Evolutionary conservation across 2,888 invertebrate species (phyloP).

Genomic region (Stegophylla sp.): DNA sequence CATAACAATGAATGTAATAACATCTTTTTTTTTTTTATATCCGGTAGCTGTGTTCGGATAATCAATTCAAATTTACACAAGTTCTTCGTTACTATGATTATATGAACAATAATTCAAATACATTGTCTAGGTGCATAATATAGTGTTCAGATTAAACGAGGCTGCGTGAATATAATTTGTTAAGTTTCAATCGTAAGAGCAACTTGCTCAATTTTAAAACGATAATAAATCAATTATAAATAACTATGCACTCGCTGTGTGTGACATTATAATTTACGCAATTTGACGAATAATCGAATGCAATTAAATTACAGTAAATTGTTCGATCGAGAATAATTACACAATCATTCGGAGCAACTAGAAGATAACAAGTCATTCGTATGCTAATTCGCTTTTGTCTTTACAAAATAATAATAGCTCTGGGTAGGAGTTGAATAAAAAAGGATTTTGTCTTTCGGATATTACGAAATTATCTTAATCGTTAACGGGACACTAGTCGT

Average conservation of each 20-base stretch:
- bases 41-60: too few species aligned
- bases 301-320: slow-evolving; percentile 24
- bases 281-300: neutral
- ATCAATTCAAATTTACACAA: too few species aligned
- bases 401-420: neutral
- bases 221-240: neutral
- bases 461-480: neutral
- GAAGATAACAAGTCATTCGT: slow-evolving; percentile 18
- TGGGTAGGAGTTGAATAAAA: neutral
- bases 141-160: neutral
- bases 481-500: neutral
- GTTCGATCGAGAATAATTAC: slow-evolving; percentile 28
- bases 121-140: too few species aligned
- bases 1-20: too few species aligned
- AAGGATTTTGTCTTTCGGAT: neutral
- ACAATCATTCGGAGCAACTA: neutral
- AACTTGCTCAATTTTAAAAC: neutral
- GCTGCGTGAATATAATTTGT: neutral
- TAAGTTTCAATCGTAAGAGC: neutral
- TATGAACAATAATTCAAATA: too few species aligned
- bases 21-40: too few species aligned
- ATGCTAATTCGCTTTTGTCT: slow-evolving; percentile 17
- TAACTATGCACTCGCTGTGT: neutral
- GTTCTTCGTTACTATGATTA: too few species aligned
- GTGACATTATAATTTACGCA: neutral